Evolutionary conservation across 30 jellyfish, hydroid and myxozoan species (phyloP).

Genomic region (Aurelia sp.): DNA sequence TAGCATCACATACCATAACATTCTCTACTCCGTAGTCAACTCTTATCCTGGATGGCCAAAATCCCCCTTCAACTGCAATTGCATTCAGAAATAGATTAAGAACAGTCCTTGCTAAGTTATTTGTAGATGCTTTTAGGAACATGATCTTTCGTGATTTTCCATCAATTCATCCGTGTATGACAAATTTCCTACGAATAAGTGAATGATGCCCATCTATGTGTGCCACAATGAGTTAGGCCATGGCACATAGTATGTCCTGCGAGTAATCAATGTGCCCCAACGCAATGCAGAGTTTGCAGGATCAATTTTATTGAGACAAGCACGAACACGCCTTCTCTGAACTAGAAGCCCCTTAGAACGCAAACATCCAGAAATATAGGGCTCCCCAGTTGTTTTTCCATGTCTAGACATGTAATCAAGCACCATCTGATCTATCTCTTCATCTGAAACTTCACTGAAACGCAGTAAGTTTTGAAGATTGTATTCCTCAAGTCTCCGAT

Average conservation of each 20-base stretch:
- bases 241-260: slow-evolving; percentile 54
- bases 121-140: slow-evolving; percentile 28
- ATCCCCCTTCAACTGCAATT: slow-evolving; percentile 5
- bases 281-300: slow-evolving; percentile 27
- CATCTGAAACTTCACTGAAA: not conserved
- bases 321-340: not conserved
- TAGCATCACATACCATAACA: slow-evolving; percentile 51
- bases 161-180: slow-evolving; percentile 60
- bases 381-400: no score
- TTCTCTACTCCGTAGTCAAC: no score
- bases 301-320: slow-evolving; percentile 20
- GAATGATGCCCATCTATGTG: slow-evolving; percentile 62
- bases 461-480: not conserved
- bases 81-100: not conserved
- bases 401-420: no score
- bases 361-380: no score
- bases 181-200: slow-evolving; percentile 50
- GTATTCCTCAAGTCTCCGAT: slow-evolving; percentile 35
- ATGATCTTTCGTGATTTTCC: slow-evolving; percentile 49
- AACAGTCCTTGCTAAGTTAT: not conserved
- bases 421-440: no score
- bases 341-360: no score
- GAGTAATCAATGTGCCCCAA: slow-evolving; percentile 40
- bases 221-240: slow-evolving; percentile 68
- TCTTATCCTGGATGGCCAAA: slow-evolving; percentile 72